Evolutionary conservation across 2,113 vertebrate species (phyloP), one percentile per base, ranked within the genome.

Genomic region (Colius striatus): DNA sequence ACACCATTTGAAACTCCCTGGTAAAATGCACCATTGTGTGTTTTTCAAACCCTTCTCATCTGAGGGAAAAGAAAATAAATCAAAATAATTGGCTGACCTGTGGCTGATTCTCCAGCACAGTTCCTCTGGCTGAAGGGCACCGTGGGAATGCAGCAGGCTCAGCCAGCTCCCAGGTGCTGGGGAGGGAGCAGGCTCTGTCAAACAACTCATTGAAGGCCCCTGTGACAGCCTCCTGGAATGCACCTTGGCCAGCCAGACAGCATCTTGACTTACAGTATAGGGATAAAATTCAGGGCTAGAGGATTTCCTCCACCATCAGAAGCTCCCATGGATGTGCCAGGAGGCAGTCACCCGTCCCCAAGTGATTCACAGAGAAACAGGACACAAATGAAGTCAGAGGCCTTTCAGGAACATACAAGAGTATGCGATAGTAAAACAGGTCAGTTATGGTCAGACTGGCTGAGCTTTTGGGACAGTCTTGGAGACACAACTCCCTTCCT

Each of bases 11-110:
- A 85, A 93, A 62, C 75, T 51, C n/a, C 2, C 66, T 71, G 71
- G 79, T 65, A 92, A 84, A 92, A 75, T 10, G 60, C 50, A 78
- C 68, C 34, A 77, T 71, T 84, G 70, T 57, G 88, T 50, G 67
- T 73, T 87, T 87, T 92, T 70, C 55, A 67, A 93, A 60, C 6
- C 55, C 34, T 66, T 57, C 82, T 74, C 55, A 54, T 77, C 23
- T 20, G 36, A 85, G 30, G 74, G 15, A 89, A 76, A 76, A 84
- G 47, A 25, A 87, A 88, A 73, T 11, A 54, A 92, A 82, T 76
- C 18, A 67, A 70, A 85, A 67, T 51, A 70, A 86, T 23, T 75
- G 70, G 18, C 66, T 66, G 61, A 53, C 12, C 36, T 14, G 8
- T 11, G n/a, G 47, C 48, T 47, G 54, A n/a, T 67, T 81, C 34